Conservation (phyloP, 2,113 vertebrate genomes). For the Ptilonorhynchus violaceus region DNA sequence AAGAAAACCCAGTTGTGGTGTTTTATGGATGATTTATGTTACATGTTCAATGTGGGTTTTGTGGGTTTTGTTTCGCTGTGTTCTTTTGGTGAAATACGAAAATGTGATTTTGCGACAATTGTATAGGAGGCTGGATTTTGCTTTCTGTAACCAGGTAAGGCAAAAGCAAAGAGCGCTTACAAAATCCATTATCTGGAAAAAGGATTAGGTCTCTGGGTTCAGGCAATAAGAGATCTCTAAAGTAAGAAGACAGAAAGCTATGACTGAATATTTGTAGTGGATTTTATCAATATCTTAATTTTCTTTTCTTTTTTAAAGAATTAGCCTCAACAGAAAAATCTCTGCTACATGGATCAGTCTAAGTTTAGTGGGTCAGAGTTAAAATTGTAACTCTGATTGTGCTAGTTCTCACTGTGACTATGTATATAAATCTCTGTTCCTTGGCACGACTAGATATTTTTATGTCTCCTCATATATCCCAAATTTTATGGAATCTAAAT, state of each 20-base stretch:
- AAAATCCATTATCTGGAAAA: background rate
- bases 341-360: background rate
- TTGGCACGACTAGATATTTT: background rate
- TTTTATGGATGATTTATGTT: background rate
- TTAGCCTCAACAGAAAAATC: background rate
- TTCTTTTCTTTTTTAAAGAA: background rate
- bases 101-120: background rate
- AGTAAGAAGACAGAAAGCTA: background rate
- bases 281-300: background rate
- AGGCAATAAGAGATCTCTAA: background rate
- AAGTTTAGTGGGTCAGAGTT: background rate
- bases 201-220: background rate
- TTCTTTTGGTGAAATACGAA: background rate
- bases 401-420: background rate
- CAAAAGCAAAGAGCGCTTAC: background rate
- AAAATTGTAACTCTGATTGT: background rate
- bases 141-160: background rate
- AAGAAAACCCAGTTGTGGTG: background rate
- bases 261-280: background rate
- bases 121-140: background rate
- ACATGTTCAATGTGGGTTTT: background rate
- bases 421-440: background rate
- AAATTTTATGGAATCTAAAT: background rate
- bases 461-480: background rate
- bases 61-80: fast-evolving